Percentiles rank a stretch among this genome's conserved stretches.
These are phyloP conservation scores for Anas capensis DNA, from an alignment of 2,797 vertebrate species.

Conservation along the genomic window DNA sequence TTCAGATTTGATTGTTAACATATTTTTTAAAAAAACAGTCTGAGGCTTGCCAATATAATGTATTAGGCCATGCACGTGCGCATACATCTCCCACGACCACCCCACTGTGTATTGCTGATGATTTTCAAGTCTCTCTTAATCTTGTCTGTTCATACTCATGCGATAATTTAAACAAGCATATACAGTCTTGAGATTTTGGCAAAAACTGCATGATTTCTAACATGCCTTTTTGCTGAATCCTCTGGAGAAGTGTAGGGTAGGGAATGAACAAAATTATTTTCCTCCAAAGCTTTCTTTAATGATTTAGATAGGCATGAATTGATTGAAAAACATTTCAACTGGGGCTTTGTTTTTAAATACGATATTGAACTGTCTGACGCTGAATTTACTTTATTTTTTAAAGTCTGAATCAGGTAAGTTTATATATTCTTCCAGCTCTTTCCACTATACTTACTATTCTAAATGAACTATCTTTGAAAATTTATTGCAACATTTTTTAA, in stretches of 20 bases:
- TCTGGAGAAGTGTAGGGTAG: background rate
- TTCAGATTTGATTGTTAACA: background rate
- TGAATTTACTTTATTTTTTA: background rate
- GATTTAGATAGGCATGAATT: background rate
- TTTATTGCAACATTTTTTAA: background rate
- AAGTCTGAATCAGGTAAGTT: background rate
- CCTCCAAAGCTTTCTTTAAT: background rate
- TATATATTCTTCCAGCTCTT: background rate
- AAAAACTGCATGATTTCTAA: background rate
- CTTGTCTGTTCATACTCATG: background rate
- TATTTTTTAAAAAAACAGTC: background rate
- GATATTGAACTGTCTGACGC: background rate
- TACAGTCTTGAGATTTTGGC: background rate
- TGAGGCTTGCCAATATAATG: background rate
- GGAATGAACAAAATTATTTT: background rate
- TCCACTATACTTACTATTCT: background rate
- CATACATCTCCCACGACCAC: background rate
- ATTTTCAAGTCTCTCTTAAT: constrained; percentile 22
- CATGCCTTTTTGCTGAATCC: background rate
- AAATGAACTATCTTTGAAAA: background rate
- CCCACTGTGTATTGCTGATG: background rate
- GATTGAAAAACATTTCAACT: background rate
- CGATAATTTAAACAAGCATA: background rate
- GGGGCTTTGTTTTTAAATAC: background rate
- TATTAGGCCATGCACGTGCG: accelerated